A percentile compares a stretch with the other conserved stretches of the same genome.
These are phyloP conservation scores for Orbicella faveolata DNA, from an alignment of 64 coral and sea anemone genomes.

Conservation along the genomic window DNA sequence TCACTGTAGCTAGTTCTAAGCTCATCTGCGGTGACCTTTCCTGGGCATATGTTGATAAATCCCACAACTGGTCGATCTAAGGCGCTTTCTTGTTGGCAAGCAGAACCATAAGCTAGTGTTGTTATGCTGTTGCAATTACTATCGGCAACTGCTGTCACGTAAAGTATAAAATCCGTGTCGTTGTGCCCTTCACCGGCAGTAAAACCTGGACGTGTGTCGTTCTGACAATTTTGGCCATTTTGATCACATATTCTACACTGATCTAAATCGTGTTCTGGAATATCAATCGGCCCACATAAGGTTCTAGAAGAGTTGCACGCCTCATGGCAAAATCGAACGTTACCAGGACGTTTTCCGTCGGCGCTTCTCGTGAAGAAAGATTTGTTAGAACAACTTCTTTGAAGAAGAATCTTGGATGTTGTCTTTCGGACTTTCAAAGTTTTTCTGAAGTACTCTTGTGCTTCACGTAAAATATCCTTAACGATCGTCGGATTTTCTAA, in stretches of 20 bases:
- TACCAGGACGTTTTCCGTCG: slow-evolving; percentile 32
- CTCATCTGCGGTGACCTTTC: slow-evolving; percentile 40
- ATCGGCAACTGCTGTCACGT: slow-evolving; percentile 50
- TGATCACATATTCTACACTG: slow-evolving; percentile 76
- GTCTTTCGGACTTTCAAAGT: slow-evolving; percentile 64
- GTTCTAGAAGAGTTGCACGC: slow-evolving; percentile 44
- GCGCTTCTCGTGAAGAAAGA: slow-evolving; percentile 60
- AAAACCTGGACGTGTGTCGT: slow-evolving; percentile 27
- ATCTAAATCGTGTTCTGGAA: slow-evolving; percentile 63
- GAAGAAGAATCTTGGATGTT: slow-evolving; percentile 55
- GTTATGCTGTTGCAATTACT: slow-evolving; percentile 61
- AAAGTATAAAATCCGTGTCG: slow-evolving; percentile 86
- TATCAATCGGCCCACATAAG: slow-evolving; percentile 53
- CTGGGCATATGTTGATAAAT: slow-evolving; percentile 88
- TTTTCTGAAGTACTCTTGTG: slow-evolving; percentile 52
- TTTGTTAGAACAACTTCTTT: slow-evolving; percentile 72
- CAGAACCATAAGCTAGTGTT: slow-evolving; percentile 82
- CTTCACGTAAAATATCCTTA: slow-evolving; percentile 42
- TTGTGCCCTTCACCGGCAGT: slow-evolving; percentile 58
- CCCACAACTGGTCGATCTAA: slow-evolving; percentile 87
- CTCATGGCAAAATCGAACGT: slow-evolving; percentile 67
- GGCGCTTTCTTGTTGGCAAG: slow-evolving; percentile 83
- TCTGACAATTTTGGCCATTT: slow-evolving; percentile 51
- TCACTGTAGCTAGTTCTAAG: slow-evolving; percentile 49
- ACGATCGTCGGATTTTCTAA: slow-evolving; percentile 36